Conservation (phyloP, 2,113 vertebrate species). For the Oostethus manadensis region DNA sequence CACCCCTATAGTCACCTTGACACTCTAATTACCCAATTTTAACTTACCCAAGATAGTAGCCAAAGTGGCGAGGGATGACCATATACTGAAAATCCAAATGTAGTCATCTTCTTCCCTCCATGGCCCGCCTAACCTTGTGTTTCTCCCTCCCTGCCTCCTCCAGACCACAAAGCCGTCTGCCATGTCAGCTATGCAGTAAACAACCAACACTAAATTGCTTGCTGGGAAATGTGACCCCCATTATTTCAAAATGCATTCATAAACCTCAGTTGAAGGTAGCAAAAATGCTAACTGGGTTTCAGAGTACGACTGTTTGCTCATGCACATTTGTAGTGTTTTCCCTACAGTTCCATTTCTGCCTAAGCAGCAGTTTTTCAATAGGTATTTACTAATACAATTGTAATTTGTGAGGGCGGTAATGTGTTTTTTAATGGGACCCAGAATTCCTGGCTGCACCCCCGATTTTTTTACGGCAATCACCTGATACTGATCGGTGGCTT, state of each 20-base stretch:
- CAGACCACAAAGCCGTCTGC: constrained; percentile 64
- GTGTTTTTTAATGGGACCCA: too few species aligned
- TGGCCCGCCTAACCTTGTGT: constrained; percentile 13
- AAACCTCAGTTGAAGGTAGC: neutral
- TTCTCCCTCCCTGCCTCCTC: constrained; percentile 18
- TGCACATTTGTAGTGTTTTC: neutral
- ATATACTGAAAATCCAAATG: neutral
- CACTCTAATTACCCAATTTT: too few species aligned
- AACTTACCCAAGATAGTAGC: too few species aligned
- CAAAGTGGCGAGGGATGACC: neutral
- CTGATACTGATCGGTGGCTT: too few species aligned
- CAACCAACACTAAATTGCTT: constrained; percentile 58
- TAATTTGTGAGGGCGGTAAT: too few species aligned
- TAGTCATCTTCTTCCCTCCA: neutral
- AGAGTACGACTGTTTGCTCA: neutral
- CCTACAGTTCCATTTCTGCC: neutral
- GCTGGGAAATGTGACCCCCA: constrained; percentile 40
- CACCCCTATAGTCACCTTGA: too few species aligned
- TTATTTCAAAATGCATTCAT: constrained; percentile 17
- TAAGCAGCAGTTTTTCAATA: too few species aligned
- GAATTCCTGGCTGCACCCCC: too few species aligned
- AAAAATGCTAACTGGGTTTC: neutral
- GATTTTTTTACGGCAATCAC: too few species aligned
- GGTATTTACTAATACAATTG: too few species aligned
- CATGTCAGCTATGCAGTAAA: constrained; percentile 75